Evolutionary conservation across 2,888 invertebrate species (phyloP).

Genomic region (Rhagonycha fulva): DNA sequence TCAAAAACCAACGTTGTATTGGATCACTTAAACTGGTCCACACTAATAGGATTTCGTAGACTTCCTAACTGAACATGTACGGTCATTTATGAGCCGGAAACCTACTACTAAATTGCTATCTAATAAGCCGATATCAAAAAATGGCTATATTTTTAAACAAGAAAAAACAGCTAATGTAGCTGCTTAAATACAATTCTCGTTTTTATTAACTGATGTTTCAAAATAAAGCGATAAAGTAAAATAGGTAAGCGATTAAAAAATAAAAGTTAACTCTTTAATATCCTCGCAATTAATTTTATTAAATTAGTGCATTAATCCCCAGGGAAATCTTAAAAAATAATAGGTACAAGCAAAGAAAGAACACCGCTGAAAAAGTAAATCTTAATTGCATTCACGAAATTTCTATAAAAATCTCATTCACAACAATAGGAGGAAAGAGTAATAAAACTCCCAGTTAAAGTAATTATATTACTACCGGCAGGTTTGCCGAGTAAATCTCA

Average conservation of each 20-base stretch:
- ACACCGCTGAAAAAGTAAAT: conserved; percentile 28
- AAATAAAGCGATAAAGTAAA: neutral
- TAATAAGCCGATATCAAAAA: conserved; percentile 25
- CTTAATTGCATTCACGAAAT: conserved; percentile 26
- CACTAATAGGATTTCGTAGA: conserved; percentile 32
- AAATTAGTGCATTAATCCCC: conserved; percentile 21
- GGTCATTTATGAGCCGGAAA: conserved; percentile 27
- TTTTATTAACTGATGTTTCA: neutral
- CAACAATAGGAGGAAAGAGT: neutral
- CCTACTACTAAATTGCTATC: conserved; percentile 28
- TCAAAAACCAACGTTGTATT: conserved; percentile 26
- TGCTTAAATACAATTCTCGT: neutral
- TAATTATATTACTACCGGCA: conserved; percentile 16
- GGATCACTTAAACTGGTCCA: conserved; percentile 32
- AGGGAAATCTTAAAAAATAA: conserved; percentile 29
- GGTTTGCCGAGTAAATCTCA: conserved; percentile 20
- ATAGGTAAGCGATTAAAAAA: conserved; percentile 2
- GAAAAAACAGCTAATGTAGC: conserved; percentile 5
- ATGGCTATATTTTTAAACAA: conserved; percentile 25
- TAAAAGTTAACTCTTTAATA: neutral
- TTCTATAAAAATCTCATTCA: conserved; percentile 7
- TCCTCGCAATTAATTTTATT: conserved; percentile 29
- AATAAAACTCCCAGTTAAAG: conserved; percentile 13
- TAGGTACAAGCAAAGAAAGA: conserved; percentile 20
- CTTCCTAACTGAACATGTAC: conserved; percentile 26